Conservation (phyloP, 2,797 vertebrate species). For the Myripristis murdjan region DNA sequence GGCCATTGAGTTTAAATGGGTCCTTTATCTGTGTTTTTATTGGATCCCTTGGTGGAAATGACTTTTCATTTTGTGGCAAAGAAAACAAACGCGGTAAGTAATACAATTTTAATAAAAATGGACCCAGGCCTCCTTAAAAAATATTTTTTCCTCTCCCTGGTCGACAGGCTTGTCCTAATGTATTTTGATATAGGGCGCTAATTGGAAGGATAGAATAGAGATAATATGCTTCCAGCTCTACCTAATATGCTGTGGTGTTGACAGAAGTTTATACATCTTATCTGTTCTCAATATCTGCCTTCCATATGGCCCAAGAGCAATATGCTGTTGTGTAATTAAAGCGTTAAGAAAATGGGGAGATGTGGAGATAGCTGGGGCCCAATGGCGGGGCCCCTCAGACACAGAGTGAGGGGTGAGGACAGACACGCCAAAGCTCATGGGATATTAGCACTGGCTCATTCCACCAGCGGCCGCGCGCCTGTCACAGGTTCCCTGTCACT, state of each 20-base stretch:
- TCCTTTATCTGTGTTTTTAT: slow-evolving; percentile 68
- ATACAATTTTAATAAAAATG: slow-evolving; percentile 75
- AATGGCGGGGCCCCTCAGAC: slow-evolving; percentile 72
- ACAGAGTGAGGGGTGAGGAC: slow-evolving; percentile 89
- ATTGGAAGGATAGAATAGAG: slow-evolving; percentile 82
- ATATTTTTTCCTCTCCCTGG: slow-evolving; percentile 59
- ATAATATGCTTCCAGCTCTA: slow-evolving; percentile 82
- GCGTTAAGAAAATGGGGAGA: slow-evolving; percentile 86
- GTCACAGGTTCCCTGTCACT: slow-evolving; percentile 65
- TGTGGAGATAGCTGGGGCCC: slow-evolving; percentile 83
- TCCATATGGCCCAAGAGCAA: slow-evolving; percentile 85
- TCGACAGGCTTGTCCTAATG: slow-evolving; percentile 76
- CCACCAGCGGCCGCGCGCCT: slow-evolving; percentile 67
- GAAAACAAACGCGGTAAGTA: slow-evolving; percentile 76
- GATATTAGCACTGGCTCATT: slow-evolving; percentile 80
- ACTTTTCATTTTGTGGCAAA: slow-evolving; percentile 74
- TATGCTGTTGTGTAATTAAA: slow-evolving; percentile 88
- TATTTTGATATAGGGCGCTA: slow-evolving; percentile 85
- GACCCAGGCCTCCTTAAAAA: slow-evolving; percentile 56
- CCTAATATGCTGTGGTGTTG: slow-evolving; percentile 87
- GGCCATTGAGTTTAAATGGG: slow-evolving; percentile 49
- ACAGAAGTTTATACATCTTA: slow-evolving; percentile 89
- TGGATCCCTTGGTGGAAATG: slow-evolving; percentile 67
- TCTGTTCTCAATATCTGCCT: slow-evolving; percentile 88
- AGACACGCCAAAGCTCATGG: slow-evolving; percentile 82